A percentile compares a stretch with the other conserved stretches of the same genome.
Evolutionary conservation across 2,797 vertebrate species (phyloP).

Genomic region (Sebastes vulpes): DNA sequence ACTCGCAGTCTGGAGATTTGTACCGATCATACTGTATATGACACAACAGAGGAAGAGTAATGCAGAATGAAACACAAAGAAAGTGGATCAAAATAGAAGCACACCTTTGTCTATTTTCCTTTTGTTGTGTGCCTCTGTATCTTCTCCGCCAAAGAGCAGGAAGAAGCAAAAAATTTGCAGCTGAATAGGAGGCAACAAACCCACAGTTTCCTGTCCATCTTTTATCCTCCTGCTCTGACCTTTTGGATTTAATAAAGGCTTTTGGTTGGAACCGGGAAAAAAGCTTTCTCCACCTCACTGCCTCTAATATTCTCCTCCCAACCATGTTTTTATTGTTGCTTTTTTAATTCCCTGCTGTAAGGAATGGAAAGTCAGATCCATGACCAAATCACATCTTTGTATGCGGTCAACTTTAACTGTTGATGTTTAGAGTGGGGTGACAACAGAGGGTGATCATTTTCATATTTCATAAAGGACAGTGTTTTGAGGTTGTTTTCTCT

Average conservation of each 20-base stretch:
- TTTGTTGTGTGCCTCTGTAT: conserved; percentile 40
- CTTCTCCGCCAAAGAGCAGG: conserved; percentile 36
- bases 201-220: conserved; percentile 48
- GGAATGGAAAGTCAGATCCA: conserved; percentile 21
- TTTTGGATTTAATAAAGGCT: conserved; percentile 68
- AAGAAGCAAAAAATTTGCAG: conserved; percentile 46
- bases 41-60: conserved; percentile 50
- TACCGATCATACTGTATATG: conserved; percentile 37
- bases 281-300: conserved; percentile 37
- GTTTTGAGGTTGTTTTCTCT: conserved; percentile 46
- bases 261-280: conserved; percentile 32
- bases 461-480: conserved; percentile 47
- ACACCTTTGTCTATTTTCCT: conserved; percentile 51
- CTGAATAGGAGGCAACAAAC: conserved; percentile 61
- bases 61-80: conserved; percentile 47
- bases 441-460: conserved; percentile 51
- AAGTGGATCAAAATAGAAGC: conserved; percentile 59
- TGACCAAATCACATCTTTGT: conserved; percentile 28
- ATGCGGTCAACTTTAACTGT: conserved; percentile 36
- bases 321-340: conserved; percentile 44
- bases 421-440: conserved; percentile 1
- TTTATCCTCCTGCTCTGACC: conserved; percentile 60
- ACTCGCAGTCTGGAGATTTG: conserved; percentile 47
- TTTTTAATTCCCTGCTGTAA: conserved; percentile 46
- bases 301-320: conserved; percentile 44